A percentile compares a stretch with the other conserved stretches of the same genome.
Conservation (phyloP, 2,888 invertebrate species). For the Stegophylla sp. region DNA sequence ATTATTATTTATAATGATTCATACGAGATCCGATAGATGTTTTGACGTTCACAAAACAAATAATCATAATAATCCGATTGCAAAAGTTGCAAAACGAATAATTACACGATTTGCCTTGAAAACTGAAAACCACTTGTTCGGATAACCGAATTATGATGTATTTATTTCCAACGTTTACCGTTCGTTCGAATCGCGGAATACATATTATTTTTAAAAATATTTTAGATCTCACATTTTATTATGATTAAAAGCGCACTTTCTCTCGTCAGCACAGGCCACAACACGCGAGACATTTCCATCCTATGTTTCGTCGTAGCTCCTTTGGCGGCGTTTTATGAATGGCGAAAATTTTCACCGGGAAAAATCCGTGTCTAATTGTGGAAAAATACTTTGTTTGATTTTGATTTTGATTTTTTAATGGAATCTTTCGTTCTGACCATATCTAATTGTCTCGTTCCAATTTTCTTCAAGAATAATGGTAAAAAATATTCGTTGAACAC, state of each 20-base stretch:
- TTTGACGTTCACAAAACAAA: conserved; percentile 25
- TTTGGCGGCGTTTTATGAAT: conserved; percentile 53
- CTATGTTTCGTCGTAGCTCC: conserved; percentile 8
- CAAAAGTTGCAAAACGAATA: conserved; percentile 12
- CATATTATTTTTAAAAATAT: conserved; percentile 7
- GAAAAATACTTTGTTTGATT: conserved; percentile 50
- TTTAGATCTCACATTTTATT: conserved; percentile 47
- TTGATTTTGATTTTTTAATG: conserved; percentile 20
- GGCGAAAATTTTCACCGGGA: conserved; percentile 51
- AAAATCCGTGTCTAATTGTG: conserved; percentile 57
- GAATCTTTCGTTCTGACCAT: conserved; percentile 44
- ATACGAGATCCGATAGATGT: not conserved
- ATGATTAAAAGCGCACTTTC: conserved; percentile 50
- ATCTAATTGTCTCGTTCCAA: conserved; percentile 50
- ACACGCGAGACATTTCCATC: conserved; percentile 13
- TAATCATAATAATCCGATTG: conserved; percentile 10
- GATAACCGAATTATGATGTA: not conserved
- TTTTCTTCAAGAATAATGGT: conserved; percentile 35
- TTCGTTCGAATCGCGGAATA: conserved; percentile 2
- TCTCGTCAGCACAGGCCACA: conserved; percentile 23
- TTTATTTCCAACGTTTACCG: conserved; percentile 8
- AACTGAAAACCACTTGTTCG: conserved; percentile 30
- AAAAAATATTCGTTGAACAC: conserved; percentile 35
- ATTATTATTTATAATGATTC: not conserved
- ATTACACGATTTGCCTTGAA: conserved; percentile 48